Evolutionary conservation across 2,113 vertebrate species (phyloP).

Genomic region (Indicator indicator): DNA sequence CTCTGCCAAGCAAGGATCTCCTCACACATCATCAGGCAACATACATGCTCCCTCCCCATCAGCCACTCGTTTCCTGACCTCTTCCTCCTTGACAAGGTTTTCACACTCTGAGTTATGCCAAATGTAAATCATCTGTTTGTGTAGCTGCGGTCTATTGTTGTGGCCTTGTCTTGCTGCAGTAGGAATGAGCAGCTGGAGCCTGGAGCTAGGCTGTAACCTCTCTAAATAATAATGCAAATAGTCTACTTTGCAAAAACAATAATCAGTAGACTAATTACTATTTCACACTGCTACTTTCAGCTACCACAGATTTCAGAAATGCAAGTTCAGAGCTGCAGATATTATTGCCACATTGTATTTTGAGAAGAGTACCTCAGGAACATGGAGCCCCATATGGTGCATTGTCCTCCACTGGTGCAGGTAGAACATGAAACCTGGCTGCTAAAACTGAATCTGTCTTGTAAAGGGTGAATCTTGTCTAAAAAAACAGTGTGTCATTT

Average conservation of each 20-base stretch:
- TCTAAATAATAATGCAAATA: not conserved
- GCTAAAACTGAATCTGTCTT: not conserved
- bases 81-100: not conserved
- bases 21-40: not conserved
- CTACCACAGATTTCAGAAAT: not conserved
- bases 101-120: not conserved
- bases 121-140: not conserved
- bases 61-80: not conserved
- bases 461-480: not conserved
- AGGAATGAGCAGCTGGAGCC: not conserved
- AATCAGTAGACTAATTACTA: not conserved
- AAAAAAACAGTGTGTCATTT: not conserved
- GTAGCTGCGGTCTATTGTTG: not conserved
- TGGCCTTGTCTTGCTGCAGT: not conserved
- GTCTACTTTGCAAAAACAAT: not conserved
- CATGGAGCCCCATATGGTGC: accelerated
- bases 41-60: not conserved
- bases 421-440: not conserved
- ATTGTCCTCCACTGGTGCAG: not conserved
- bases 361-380: not conserved
- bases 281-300: not conserved
- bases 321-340: not conserved
- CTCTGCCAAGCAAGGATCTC: not conserved
- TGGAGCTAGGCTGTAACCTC: slow-evolving; percentile 16
- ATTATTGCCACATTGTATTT: not conserved